Conservation (phyloP, 2,888 invertebrate genomes). For the Sabellastarte sp. region DNA sequence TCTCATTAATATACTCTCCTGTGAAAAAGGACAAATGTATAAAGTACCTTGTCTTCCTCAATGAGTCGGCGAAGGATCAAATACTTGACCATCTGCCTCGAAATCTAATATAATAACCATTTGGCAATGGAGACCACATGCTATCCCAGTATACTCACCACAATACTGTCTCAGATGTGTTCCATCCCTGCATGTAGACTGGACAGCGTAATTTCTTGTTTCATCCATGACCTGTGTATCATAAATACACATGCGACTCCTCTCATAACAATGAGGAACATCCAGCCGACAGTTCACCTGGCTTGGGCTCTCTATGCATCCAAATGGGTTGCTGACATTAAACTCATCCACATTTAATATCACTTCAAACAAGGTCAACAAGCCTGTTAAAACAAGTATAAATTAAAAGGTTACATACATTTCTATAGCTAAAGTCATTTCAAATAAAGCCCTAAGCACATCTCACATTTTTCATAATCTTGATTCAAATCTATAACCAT, state of each 20-base stretch:
- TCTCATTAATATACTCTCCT: too few species aligned
- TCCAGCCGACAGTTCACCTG: neutral
- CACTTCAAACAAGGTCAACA: constrained; percentile 3
- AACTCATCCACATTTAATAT: neutral
- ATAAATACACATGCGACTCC: constrained; percentile 8
- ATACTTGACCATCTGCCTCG: too few species aligned
- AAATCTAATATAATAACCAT: too few species aligned
- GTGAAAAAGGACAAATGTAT: too few species aligned
- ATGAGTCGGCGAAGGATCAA: too few species aligned
- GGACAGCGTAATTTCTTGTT: neutral
- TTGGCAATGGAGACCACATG: too few species aligned
- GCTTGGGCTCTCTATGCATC: neutral
- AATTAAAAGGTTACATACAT: neutral
- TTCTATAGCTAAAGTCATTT: too few species aligned
- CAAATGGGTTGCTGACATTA: neutral
- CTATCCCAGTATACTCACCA: neutral
- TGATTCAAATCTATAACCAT: too few species aligned
- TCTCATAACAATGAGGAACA: neutral
- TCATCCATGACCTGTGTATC: constrained; percentile 8
- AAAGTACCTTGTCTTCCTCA: too few species aligned
- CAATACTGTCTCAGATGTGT: constrained; percentile 5
- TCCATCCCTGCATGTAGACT: constrained; percentile 9
- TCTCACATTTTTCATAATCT: too few species aligned
- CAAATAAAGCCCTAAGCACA: too few species aligned
- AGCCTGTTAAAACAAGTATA: neutral